phyloP scores from a whole-genome alignment of 2,888 invertebrate species.

The Hoplodrina blanda region DNA sequence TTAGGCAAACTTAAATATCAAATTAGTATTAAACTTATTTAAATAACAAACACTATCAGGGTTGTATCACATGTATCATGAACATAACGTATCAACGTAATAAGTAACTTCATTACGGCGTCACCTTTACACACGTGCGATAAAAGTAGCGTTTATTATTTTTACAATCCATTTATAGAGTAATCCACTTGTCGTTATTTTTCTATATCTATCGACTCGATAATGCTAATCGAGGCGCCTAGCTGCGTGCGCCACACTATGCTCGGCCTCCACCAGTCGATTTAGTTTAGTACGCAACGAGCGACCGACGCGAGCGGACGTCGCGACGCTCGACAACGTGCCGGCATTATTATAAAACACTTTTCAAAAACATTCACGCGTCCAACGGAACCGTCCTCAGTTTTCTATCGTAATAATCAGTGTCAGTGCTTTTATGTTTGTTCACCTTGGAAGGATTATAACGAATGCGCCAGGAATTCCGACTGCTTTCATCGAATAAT shows the following conservation, averaged over 20 bases:
- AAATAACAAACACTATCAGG: conserved; percentile 1
- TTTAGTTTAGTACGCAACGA: conserved; percentile 84
- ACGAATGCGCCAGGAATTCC: conserved; percentile 54
- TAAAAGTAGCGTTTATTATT: conserved; percentile 35
- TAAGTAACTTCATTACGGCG: conserved; percentile 13
- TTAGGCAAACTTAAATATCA: no score
- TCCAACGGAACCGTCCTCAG: conserved; percentile 80
- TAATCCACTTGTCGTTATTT: conserved; percentile 65
- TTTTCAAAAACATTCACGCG: conserved; percentile 76
- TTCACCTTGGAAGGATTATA: conserved; percentile 67
- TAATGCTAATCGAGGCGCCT: conserved; percentile 76
- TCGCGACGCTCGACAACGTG: conserved; percentile 65
- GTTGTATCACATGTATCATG: not conserved
- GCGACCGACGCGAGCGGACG: conserved; percentile 74
- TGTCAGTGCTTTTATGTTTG: conserved; percentile 69
- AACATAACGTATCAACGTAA: conserved; percentile 8
- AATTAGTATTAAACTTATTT: no score
- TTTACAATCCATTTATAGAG: conserved; percentile 42
- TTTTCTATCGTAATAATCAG: conserved; percentile 72
- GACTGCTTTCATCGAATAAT: conserved; percentile 63
- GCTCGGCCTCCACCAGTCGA: conserved; percentile 70
- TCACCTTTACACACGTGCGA: conserved; percentile 41
- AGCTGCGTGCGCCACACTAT: conserved; percentile 86
- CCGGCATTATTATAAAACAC: conserved; percentile 76
- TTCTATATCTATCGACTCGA: conserved; percentile 77